Conservation (phyloP, 2,113 vertebrate species). For the Trichechus manatus region DNA sequence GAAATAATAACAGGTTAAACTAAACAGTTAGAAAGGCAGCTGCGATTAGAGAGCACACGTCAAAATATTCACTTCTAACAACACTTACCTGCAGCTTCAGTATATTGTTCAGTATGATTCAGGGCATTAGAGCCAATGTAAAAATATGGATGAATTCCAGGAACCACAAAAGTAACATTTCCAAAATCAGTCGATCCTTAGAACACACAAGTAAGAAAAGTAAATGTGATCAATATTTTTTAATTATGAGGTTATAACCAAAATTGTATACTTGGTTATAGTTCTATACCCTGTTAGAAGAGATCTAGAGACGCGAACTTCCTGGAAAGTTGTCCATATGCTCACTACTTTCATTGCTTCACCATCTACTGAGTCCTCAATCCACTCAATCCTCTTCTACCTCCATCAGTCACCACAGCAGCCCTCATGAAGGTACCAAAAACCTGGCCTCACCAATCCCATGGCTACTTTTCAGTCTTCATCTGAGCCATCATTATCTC, state of each 20-base stretch:
- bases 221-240: not conserved
- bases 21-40: not conserved
- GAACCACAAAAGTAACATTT: constrained; percentile 92
- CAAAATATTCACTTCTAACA: not conserved
- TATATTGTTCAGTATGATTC: constrained; percentile 94
- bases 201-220: constrained; percentile 56
- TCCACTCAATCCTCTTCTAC: not conserved
- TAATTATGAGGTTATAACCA: not conserved
- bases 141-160: constrained; percentile 94
- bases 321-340: not conserved
- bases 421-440: not conserved
- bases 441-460: too few relatives aligned
- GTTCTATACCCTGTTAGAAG: not conserved
- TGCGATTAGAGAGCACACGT: not conserved
- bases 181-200: constrained; percentile 95
- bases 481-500: not conserved
- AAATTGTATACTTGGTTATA: not conserved
- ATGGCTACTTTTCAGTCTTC: not conserved
- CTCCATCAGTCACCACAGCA: not conserved
- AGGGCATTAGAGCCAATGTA: constrained; percentile 91
- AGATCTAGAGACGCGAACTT: not conserved
- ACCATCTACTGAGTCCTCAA: not conserved
- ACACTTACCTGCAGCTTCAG: constrained; percentile 91
- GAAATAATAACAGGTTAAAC: not conserved
- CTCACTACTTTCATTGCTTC: not conserved